Conservation (phyloP, 37 sponge, comb jelly and placozoan genomes). For the Halisarca cf. caerulea region DNA sequence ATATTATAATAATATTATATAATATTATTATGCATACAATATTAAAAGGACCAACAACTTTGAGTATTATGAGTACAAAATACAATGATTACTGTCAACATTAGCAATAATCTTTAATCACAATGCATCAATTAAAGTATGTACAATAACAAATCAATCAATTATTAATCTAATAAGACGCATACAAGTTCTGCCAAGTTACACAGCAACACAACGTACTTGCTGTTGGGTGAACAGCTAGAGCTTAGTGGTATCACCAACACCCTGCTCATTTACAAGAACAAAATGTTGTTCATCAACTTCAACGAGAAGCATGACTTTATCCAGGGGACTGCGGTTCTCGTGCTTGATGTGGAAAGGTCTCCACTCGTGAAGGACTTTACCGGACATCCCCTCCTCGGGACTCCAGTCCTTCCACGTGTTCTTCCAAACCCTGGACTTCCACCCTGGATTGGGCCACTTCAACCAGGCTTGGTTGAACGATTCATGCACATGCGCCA, state of each 20-base stretch:
- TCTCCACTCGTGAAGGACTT: conserved; percentile 87
- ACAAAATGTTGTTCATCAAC: conserved; percentile 58
- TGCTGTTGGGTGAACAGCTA: too few species aligned
- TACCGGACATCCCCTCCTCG: conserved; percentile 60
- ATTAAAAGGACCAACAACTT: too few species aligned
- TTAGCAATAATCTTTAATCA: too few species aligned
- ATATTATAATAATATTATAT: too few species aligned
- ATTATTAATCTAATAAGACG: too few species aligned
- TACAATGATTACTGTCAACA: too few species aligned
- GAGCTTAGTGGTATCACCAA: conserved; percentile 36
- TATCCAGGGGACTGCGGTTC: conserved; percentile 78
- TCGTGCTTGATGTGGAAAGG: conserved; percentile 74
- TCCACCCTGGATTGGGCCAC: conserved; percentile 63
- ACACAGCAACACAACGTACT: too few species aligned
- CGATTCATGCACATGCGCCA: conserved; percentile 47
- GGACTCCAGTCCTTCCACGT: conserved; percentile 80
- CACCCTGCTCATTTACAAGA: conserved; percentile 67
- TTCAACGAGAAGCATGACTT: conserved; percentile 67
- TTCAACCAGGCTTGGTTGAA: conserved; percentile 63
- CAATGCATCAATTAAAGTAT: too few species aligned
- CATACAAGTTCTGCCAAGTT: too few species aligned
- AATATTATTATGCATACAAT: too few species aligned
- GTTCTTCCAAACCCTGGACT: conserved; percentile 41
- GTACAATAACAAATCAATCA: too few species aligned
- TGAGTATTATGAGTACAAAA: too few species aligned